phyloP scores from a whole-genome alignment of 2,888 invertebrate species.

The Nowickia ferox region DNA sequence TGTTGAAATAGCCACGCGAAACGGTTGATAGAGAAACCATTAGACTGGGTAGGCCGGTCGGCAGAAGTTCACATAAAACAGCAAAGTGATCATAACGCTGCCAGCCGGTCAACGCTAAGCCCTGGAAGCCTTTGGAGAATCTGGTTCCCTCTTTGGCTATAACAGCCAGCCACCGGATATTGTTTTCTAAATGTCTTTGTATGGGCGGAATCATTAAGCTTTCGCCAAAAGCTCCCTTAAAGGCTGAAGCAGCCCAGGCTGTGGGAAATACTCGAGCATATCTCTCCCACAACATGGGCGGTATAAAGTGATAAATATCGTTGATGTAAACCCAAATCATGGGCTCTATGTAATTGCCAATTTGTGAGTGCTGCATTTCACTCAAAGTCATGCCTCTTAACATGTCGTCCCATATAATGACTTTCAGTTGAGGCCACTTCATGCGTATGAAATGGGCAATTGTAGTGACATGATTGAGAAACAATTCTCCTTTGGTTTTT shows the following conservation, averaged over 20 bases:
- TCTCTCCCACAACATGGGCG: constrained; percentile 86
- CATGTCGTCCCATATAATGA: constrained; percentile 93
- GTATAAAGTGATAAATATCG: constrained; percentile 86
- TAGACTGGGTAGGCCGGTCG: constrained; percentile 87
- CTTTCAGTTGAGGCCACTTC: constrained; percentile 85
- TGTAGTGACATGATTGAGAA: constrained; percentile 86
- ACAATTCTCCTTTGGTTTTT: constrained; percentile 84
- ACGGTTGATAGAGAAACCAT: constrained; percentile 86
- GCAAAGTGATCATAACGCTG: constrained; percentile 88
- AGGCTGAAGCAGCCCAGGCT: constrained; percentile 90
- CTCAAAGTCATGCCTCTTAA: constrained; percentile 86
- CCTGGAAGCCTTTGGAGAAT: constrained; percentile 81
- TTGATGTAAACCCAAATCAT: constrained; percentile 93
- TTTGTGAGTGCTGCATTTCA: constrained; percentile 85
- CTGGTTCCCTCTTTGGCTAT: constrained; percentile 85
- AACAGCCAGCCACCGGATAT: constrained; percentile 87
- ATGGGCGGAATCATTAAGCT: constrained; percentile 87
- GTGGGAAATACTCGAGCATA: constrained; percentile 87
- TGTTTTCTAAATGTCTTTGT: constrained; percentile 88
- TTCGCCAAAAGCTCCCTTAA: constrained; percentile 90
- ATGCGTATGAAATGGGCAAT: constrained; percentile 86
- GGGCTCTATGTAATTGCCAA: constrained; percentile 88
- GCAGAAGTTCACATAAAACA: constrained; percentile 87
- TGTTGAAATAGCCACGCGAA: constrained; percentile 86
- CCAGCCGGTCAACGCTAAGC: constrained; percentile 82